A percentile compares a stretch with the other conserved stretches of the same genome.
These are phyloP conservation scores for Picathartes gymnocephalus DNA, from an alignment of 2,113 vertebrate species.

Conservation along the genomic window DNA sequence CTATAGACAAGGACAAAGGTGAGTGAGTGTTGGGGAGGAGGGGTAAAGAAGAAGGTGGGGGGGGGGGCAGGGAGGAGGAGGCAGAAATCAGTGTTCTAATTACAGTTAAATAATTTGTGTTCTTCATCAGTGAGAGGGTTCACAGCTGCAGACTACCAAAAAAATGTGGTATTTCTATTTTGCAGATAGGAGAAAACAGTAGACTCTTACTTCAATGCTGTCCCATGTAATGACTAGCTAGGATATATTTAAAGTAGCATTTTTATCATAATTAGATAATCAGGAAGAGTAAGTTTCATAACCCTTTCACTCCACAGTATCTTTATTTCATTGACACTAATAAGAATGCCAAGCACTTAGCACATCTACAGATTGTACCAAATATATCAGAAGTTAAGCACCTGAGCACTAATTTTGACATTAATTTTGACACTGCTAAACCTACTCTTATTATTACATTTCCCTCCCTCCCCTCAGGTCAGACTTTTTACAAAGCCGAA, in stretches of 20 bases:
- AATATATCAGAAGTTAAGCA: neutral
- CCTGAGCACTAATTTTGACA: neutral
- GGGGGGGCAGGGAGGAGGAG: too few relatives aligned
- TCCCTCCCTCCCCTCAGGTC: neutral
- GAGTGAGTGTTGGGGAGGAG: rapidly evolving
- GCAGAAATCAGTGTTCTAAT: neutral
- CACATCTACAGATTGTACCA: neutral
- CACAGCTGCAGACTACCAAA: neutral
- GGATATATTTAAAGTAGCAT: neutral
- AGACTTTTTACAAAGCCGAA: neutral
- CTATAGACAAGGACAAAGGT: neutral
- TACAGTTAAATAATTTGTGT: neutral
- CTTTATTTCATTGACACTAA: neutral
- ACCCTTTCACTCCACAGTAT: neutral
- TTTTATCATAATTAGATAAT: neutral
- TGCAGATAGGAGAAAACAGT: neutral
- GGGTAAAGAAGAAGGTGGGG: rapidly evolving
- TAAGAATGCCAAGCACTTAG: neutral
- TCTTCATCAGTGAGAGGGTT: neutral
- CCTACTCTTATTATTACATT: neutral
- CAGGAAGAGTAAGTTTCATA: neutral
- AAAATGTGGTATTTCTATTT: neutral
- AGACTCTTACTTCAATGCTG: neutral
- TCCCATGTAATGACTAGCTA: neutral
- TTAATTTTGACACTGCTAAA: neutral